Evolutionary conservation across 1,140 invertebrate genomes (phyloP).

Genomic region (Hylaeus anthracinus): DNA sequence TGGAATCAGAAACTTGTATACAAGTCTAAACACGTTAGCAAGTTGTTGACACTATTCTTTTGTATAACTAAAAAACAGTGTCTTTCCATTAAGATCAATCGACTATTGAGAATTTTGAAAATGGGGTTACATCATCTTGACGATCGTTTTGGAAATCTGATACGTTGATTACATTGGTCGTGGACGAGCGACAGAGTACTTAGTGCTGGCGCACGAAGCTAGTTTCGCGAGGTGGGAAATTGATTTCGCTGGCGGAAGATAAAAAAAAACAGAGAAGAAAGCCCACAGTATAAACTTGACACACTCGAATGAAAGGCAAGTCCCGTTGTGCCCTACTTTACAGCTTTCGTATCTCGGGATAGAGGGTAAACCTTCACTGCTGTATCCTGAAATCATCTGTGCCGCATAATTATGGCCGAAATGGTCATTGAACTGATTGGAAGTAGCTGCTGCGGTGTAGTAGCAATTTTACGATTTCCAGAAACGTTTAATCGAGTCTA

Average conservation of each 20-base stretch:
- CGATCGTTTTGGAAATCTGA: background rate
- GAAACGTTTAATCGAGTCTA: too few species aligned
- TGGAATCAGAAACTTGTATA: too few species aligned
- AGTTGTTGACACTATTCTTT: too few species aligned
- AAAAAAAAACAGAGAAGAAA: conserved; percentile 32
- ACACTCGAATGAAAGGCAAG: conserved; percentile 75
- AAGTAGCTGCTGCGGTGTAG: background rate
- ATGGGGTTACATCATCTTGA: background rate
- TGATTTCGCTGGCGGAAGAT: conserved; percentile 58
- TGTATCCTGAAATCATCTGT: background rate
- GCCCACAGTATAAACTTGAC: conserved; percentile 66
- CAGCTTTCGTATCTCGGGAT: conserved; percentile 72
- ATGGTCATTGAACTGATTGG: background rate
- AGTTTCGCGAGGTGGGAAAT: conserved; percentile 32
- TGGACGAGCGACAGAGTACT: background rate
- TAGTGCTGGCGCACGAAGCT: too few species aligned
- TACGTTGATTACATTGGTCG: background rate
- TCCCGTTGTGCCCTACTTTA: conserved; percentile 80
- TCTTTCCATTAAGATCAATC: too few species aligned
- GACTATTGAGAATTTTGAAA: background rate
- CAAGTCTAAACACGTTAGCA: too few species aligned
- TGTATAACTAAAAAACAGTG: too few species aligned
- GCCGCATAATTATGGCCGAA: background rate
- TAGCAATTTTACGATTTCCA: background rate
- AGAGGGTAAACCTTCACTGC: conserved; percentile 12